phyloP scores from a whole-genome alignment of 2,888 invertebrate genomes.

The Aspidiotus destructor region DNA sequence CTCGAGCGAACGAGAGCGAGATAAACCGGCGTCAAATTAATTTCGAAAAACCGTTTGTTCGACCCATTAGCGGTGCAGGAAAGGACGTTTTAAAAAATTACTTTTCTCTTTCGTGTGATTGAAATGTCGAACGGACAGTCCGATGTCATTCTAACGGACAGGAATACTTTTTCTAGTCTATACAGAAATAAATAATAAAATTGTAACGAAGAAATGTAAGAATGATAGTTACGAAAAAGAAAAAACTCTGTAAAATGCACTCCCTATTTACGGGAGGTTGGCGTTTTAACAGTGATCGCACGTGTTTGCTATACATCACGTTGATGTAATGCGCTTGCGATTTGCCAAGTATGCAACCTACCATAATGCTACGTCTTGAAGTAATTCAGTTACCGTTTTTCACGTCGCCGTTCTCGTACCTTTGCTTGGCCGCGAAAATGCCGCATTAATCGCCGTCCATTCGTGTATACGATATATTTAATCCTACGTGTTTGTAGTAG shows the following conservation, averaged over 20 bases:
- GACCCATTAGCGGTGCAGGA: constrained; percentile 8
- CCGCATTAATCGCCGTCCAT: constrained; percentile 17
- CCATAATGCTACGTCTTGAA: not conserved
- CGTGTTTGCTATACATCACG: constrained; percentile 17
- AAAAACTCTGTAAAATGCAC: not conserved
- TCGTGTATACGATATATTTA: not conserved
- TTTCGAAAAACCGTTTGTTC: constrained; percentile 5
- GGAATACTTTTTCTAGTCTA: too few species aligned
- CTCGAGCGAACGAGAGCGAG: not conserved
- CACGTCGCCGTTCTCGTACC: constrained; percentile 11
- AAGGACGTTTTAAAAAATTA: not conserved
- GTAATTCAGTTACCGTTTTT: constrained; percentile 18
- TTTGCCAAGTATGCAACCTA: constrained; percentile 12
- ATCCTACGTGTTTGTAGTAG: not conserved
- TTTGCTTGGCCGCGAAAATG: constrained; percentile 23
- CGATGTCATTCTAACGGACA: too few species aligned
- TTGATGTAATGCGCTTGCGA: constrained; percentile 24
- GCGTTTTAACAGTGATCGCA: constrained; percentile 11
- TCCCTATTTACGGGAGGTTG: too few species aligned
- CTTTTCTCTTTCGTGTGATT: constrained; percentile 1
- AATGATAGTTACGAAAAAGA: not conserved
- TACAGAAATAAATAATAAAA: too few species aligned
- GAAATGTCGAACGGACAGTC: constrained; percentile 1
- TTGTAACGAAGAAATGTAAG: too few species aligned
- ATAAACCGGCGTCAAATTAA: constrained; percentile 14